Percentiles rank a stretch among this genome's conserved stretches.
phyloP scores from a whole-genome alignment of 2,888 invertebrate genomes.

The Drosophila testacea region DNA sequence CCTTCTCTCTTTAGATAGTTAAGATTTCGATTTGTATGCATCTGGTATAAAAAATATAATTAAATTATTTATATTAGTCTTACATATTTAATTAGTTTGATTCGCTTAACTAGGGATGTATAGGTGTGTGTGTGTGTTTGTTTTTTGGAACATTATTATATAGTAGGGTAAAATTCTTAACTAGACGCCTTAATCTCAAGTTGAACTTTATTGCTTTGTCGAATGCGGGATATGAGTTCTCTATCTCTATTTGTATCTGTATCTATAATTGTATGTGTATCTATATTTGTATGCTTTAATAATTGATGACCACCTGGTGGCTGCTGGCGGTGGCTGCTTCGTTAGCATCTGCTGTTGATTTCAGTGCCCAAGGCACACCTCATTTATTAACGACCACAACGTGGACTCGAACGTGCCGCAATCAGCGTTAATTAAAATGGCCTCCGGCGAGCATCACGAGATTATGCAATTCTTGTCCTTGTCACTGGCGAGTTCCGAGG shows the following conservation, averaged over 20 bases:
- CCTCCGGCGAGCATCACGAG: slow-evolving; percentile 88
- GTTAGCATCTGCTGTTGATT: slow-evolving; percentile 50
- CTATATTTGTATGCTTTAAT: slow-evolving; percentile 18
- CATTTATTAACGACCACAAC: slow-evolving; percentile 43
- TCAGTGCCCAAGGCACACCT: slow-evolving; percentile 19
- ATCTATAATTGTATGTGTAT: slow-evolving; percentile 9
- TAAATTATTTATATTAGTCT: slow-evolving; percentile 15
- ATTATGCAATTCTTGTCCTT: slow-evolving; percentile 94
- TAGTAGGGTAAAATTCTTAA: slow-evolving; percentile 33
- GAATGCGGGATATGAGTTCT: slow-evolving; percentile 58
- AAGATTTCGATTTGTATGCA: slow-evolving; percentile 14
- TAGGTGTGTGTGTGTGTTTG: slow-evolving; percentile 46
- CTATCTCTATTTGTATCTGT: slow-evolving; percentile 24
- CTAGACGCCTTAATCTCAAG: slow-evolving; percentile 66
- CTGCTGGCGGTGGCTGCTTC: slow-evolving; percentile 45
- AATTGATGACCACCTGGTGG: slow-evolving; percentile 67
- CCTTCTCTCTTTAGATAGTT: background rate
- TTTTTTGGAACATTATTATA: slow-evolving; percentile 67
- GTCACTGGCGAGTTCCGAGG: slow-evolving; percentile 82
- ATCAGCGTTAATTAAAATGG: slow-evolving; percentile 69
- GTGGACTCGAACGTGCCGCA: slow-evolving; percentile 30
- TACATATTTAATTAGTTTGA: slow-evolving; percentile 34
- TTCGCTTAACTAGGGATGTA: slow-evolving; percentile 58
- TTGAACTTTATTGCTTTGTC: slow-evolving; percentile 78
- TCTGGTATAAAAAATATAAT: slow-evolving; percentile 40